Base-by-base conservation (phyloP, 2,888 invertebrate species). In the Agrenia bidenticulata region DNA sequence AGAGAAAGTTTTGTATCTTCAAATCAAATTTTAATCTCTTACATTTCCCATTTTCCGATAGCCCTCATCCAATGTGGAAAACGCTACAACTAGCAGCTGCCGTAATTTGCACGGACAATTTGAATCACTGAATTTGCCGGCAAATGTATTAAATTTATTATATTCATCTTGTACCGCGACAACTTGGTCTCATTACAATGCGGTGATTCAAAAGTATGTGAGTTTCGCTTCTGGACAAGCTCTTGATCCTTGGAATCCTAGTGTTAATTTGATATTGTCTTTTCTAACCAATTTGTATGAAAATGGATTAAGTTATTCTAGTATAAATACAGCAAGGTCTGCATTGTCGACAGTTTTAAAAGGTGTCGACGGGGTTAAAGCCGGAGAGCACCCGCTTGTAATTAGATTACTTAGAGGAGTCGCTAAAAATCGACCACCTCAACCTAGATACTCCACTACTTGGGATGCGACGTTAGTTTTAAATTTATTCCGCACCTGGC, bases 401-500 rank as follows among this genome's bases (percentile, higher is more conserved):
- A 42, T 23, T 9, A 32, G 67, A 17, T 63, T 69, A 24, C 4
- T 69, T 4, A 63, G 63, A 32, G 72, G 67, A 15, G 62, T 66
- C 1, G 27, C 27, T 15, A 67, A 50, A 54, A 7, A 15, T 5
- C 17, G 61, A 37, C 69, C 69, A 11, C 60, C 66, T 7, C 9
- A 2, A 1, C 56, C 65, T 13, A 51, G 42, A 37, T 72, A 72
- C 42, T 17, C 56, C 13, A 19, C 21, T 1, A 62, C 62, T 26
- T 72, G 72, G 72, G 67, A 69, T 49, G 55, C 61, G 0, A 50
- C 37, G 15, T 2, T 21, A 5, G 42, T 73, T 2, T 32, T 72
- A 17, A 19, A 49, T n/a, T 53, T 51, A 2, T 37, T 69, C n/a
- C 19, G 19, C 7, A 21, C 37, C 0, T 58, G 56, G 61, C 26